These are phyloP conservation scores for Henricia sp. DNA, from an alignment of 53 echinoderm and acorn worm species.

Conservation along the genomic window DNA sequence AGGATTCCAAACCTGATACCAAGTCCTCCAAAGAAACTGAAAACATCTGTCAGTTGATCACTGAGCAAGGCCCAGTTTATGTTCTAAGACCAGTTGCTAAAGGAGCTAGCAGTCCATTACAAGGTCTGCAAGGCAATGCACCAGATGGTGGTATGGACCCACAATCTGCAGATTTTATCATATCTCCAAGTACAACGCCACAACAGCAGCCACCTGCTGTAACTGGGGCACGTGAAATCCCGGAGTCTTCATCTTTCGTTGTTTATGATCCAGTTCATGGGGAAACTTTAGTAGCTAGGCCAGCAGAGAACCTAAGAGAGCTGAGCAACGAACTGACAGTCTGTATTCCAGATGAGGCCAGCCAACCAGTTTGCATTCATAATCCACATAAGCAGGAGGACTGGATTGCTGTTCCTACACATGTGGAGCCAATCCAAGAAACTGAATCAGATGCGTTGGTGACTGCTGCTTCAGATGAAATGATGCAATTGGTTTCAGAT, in stretches of 20 bases:
- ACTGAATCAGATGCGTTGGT: not conserved
- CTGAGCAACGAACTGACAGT: slow-evolving; percentile 55
- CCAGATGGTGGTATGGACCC: slow-evolving; percentile 14
- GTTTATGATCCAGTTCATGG: slow-evolving; percentile 69
- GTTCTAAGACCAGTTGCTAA: slow-evolving; percentile 65
- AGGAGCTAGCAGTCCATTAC: slow-evolving; percentile 1
- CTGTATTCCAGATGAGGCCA: slow-evolving; percentile 56
- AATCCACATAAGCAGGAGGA: slow-evolving; percentile 51
- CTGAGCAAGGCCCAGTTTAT: slow-evolving; percentile 84
- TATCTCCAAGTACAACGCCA: slow-evolving; percentile 3
- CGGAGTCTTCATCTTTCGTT: slow-evolving; percentile 38
- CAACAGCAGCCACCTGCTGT: slow-evolving; percentile 34
- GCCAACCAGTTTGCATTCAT: slow-evolving; percentile 60
- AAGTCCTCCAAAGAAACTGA: not conserved
- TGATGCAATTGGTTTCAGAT: slow-evolving; percentile 55
- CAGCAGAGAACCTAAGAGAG: slow-evolving; percentile 67
- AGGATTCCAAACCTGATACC: not conserved
- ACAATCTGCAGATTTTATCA: slow-evolving; percentile 33
- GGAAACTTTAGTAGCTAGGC: slow-evolving; percentile 55
- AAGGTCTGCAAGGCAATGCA: slow-evolving; percentile 6
- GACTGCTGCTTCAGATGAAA: not conserved
- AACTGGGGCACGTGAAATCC: slow-evolving; percentile 26
- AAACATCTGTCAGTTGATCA: slow-evolving; percentile 69
- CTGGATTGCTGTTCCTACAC: slow-evolving; percentile 30
- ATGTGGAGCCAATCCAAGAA: slow-evolving; percentile 18